phyloP scores from a whole-genome alignment of 2,797 vertebrate species.

The Echiichthys vipera region DNA sequence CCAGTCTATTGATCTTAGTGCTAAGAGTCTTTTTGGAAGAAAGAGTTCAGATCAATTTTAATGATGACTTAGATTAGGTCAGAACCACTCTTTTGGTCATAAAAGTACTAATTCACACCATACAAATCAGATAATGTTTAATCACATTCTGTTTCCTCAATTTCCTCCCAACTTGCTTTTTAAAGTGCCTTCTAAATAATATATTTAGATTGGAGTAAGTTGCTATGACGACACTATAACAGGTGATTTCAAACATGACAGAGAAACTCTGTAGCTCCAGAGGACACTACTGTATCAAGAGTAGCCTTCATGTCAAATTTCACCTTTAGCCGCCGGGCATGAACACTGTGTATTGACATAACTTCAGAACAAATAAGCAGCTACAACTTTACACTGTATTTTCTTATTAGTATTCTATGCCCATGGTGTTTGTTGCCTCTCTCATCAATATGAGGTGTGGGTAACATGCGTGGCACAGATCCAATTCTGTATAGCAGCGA shows the following conservation, averaged over 20 bases:
- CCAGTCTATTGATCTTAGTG: conserved; percentile 18
- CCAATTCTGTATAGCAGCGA: conserved; percentile 66
- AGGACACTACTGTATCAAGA: conserved; percentile 23
- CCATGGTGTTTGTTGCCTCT: conserved; percentile 53
- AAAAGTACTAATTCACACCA: conserved; percentile 28
- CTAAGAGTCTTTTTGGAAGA: conserved; percentile 22
- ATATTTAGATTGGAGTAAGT: neutral
- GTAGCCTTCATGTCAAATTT: conserved; percentile 31
- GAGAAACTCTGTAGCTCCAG: neutral
- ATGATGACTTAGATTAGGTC: conserved; percentile 21
- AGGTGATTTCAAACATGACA: neutral
- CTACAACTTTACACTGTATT: conserved; percentile 35
- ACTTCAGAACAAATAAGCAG: conserved; percentile 47
- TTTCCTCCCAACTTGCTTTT: neutral
- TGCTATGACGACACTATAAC: neutral
- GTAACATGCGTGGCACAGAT: conserved; percentile 70
- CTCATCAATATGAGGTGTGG: conserved; percentile 63
- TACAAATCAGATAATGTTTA: neutral
- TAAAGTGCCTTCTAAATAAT: neutral
- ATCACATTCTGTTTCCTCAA: conserved; percentile 13
- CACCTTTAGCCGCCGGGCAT: conserved; percentile 34
- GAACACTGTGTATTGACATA: conserved; percentile 28
- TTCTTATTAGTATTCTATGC: conserved; percentile 58
- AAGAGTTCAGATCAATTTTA: conserved; percentile 48
- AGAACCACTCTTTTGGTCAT: conserved; percentile 10